Base-by-base conservation (phyloP, 2,888 invertebrate genomes). In the Acanthosepion esculentum region DNA sequence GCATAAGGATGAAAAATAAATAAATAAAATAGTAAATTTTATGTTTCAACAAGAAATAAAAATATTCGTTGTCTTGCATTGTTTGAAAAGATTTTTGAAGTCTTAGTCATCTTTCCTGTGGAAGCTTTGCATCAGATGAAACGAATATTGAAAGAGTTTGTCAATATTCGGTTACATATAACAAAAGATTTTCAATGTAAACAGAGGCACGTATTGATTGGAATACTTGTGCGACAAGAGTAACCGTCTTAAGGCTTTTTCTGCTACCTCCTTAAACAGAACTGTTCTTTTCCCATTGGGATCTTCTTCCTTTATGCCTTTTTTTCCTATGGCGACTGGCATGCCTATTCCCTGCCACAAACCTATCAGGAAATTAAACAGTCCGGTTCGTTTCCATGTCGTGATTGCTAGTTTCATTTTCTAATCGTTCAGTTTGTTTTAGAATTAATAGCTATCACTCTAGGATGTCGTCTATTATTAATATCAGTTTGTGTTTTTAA, bases 101-200 rank as follows among this genome's bases (percentile, higher is more conserved):
- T 78, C 78, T 78, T 78, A 78, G 78, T 78, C 78, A 78, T 78
- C n/a, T 78, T 78, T 78, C 78, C 33, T 78, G n/a, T n/a, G 78
- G 78, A 78, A n/a, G 78, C 78, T 78, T 78, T 78, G 18, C n/a
- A 78, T 78, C 2, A 33, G n/a, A 78, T 78, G 78, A 78, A 78
- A 33, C n/a, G n/a, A 78, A n/a, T 33, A 18, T 78, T 78, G 78
- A 78, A 78, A 78, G n/a, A 15, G 78, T 78, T 78, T 78, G 78
- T 78, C 78, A 78, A 78, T 78, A 78, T 78, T 78, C 78, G 15
- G 18, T 78, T 78, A 78, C 78, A 78, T 78, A n/a, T 78, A 78
- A 78, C 78, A 78, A 78, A 78, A 78, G 78, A 78, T 78, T 78
- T 33, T 78, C n/a, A 33, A 18, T 78, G 78, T 78, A 78, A 78